phyloP scores from a whole-genome alignment of 2,113 vertebrate genomes.

The Halcyon senegalensis region DNA sequence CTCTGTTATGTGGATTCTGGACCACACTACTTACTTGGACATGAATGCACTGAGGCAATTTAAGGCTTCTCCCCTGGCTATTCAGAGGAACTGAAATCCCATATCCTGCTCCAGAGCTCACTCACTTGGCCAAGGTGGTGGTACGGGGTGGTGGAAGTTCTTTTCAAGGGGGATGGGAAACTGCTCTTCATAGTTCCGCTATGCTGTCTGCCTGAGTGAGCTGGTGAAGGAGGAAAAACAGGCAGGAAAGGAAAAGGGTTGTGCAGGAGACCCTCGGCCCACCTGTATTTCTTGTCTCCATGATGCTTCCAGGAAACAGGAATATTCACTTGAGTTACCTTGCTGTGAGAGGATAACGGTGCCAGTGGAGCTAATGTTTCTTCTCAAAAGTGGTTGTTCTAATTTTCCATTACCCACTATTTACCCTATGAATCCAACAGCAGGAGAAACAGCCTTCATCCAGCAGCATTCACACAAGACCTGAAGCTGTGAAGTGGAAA shows the following conservation, averaged over 20 bases:
- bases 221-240: not conserved
- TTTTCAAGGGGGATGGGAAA: not conserved
- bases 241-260: not conserved
- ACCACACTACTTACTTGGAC: constrained; percentile 10
- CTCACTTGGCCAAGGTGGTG: not conserved
- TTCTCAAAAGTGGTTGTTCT: not conserved
- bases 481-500: not conserved
- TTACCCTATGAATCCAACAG: not conserved
- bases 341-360: not conserved
- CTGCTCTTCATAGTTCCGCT: rapidly evolving
- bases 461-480: rapidly evolving
- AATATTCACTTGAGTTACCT: not conserved
- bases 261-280: not conserved
- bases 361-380: not conserved
- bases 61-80: constrained; percentile 17
- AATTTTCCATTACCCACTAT: not conserved
- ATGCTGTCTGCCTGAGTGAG: rapidly evolving
- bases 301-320: rapidly evolving
- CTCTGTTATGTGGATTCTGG: constrained; percentile 44
- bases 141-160: not conserved
- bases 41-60: constrained; percentile 39
- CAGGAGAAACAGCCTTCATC: not conserved
- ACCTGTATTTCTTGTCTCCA: not conserved
- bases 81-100: constrained; percentile 30
- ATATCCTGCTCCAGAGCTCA: not conserved